Evolutionary conservation across 1,140 invertebrate genomes (phyloP).

Genomic region (Halesus radiatus): DNA sequence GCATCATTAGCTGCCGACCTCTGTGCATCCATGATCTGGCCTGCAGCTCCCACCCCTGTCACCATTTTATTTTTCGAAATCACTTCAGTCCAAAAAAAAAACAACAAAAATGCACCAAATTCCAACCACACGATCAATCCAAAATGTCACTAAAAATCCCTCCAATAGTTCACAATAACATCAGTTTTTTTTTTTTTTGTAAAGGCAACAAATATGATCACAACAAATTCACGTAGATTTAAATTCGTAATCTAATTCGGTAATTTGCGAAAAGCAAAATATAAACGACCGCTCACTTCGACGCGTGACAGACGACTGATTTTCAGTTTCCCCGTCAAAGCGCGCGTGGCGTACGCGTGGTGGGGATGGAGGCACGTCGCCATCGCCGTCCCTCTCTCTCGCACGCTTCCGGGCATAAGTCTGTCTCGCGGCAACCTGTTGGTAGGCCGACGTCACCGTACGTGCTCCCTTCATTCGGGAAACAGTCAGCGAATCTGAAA

Average conservation of each 20-base stretch:
- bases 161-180: background rate
- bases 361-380: conserved; percentile 36
- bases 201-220: background rate
- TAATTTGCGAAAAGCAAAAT: too few relatives aligned
- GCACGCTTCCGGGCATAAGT: conserved; percentile 1
- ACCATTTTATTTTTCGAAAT: conserved; percentile 48
- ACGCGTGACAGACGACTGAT: conserved; percentile 26
- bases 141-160: conserved; percentile 22
- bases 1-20: conserved; percentile 53
- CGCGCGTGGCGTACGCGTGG: conserved; percentile 29
- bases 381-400: conserved; percentile 11
- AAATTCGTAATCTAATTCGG: background rate
- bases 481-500: conserved; percentile 14
- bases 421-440: conserved; percentile 32
- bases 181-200: too few relatives aligned
- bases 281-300: background rate
- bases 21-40: conserved; percentile 42
- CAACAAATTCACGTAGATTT: background rate
- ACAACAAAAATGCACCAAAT: background rate
- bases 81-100: background rate
- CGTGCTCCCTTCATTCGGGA: conserved; percentile 27
- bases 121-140: background rate
- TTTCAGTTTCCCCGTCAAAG: background rate
- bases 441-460: conserved; percentile 19
- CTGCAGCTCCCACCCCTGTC: conserved; percentile 51